Conservation (phyloP, 2,888 invertebrate genomes). For the Hybos culiciformis region DNA sequence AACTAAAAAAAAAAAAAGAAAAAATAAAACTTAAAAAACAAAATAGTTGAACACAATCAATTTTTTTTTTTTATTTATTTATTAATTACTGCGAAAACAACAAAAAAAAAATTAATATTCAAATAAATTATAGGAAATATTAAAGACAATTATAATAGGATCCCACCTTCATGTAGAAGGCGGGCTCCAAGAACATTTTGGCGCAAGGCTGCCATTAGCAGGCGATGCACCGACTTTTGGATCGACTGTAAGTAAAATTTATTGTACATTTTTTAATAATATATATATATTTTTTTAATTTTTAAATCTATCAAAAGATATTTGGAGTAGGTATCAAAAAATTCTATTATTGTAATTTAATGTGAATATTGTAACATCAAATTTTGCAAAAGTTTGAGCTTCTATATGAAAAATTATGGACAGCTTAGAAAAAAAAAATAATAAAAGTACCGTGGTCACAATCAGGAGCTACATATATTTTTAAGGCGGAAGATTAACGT, state of each 20-base stretch:
- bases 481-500: no score
- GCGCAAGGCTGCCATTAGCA: slow-evolving; percentile 33
- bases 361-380: no score
- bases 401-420: no score
- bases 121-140: neutral
- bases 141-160: slow-evolving; percentile 8
- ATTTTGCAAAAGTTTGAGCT: no score
- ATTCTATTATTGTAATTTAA: no score
- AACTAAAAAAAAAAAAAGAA: neutral
- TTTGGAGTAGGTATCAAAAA: no score
- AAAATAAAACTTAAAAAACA: neutral
- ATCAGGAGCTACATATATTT: no score
- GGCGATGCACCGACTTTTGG: slow-evolving; percentile 37
- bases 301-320: no score
- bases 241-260: slow-evolving; percentile 31
- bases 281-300: neutral
- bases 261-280: slow-evolving; percentile 5
- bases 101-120: neutral
- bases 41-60: neutral
- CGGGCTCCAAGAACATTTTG: slow-evolving; percentile 23
- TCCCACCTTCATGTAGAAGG: slow-evolving; percentile 20
- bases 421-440: no score
- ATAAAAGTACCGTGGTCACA: no score
- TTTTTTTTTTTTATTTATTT: neutral
- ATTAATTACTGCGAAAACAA: neutral